Percentiles rank a stretch among this genome's conserved stretches.
phyloP scores from a whole-genome alignment of 2,888 invertebrate species.

The Patella ulyssiponensis region DNA sequence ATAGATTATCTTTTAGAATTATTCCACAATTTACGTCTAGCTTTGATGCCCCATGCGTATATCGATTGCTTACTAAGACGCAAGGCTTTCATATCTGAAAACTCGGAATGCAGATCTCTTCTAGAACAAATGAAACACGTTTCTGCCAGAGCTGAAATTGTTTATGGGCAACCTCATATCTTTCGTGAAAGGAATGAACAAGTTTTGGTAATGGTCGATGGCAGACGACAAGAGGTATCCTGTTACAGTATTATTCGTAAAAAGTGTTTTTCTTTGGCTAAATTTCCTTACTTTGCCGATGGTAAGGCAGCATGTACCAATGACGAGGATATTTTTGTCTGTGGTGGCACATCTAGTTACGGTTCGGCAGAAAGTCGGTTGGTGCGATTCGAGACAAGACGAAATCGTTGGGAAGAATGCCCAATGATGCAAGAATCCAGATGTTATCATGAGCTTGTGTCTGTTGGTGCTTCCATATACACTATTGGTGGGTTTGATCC shows the following conservation, averaged over 20 bases:
- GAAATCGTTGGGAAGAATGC: constrained; percentile 40
- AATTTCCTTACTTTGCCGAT: constrained; percentile 44
- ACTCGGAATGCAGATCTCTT: constrained; percentile 21
- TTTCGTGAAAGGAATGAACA: constrained; percentile 36
- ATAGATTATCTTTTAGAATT: constrained; percentile 74
- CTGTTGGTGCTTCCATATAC: constrained; percentile 33
- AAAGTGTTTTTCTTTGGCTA: constrained; percentile 41
- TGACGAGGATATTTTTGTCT: constrained; percentile 41
- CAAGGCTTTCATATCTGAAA: constrained; percentile 25
- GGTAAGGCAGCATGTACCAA: constrained; percentile 44
- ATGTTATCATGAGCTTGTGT: constrained; percentile 38
- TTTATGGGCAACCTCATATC: constrained; percentile 12
- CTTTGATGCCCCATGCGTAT: constrained; percentile 47
- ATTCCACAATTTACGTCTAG: constrained; percentile 73
- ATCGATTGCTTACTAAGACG: constrained; percentile 20
- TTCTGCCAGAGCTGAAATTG: constrained; percentile 17
- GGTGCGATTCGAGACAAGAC: constrained; percentile 37
- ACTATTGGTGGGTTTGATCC: constrained; percentile 38
- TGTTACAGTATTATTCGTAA: constrained; percentile 42
- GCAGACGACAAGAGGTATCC: constrained; percentile 39
- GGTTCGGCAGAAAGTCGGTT: constrained; percentile 33
- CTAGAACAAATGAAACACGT: constrained; percentile 21
- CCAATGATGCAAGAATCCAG: constrained; percentile 33
- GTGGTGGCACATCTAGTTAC: constrained; percentile 33
- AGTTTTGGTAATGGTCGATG: constrained; percentile 44